A percentile compares a stretch with the other conserved stretches of the same genome.
phyloP scores from a whole-genome alignment of 2,888 invertebrate genomes.

The Chloroclysta siterata region DNA sequence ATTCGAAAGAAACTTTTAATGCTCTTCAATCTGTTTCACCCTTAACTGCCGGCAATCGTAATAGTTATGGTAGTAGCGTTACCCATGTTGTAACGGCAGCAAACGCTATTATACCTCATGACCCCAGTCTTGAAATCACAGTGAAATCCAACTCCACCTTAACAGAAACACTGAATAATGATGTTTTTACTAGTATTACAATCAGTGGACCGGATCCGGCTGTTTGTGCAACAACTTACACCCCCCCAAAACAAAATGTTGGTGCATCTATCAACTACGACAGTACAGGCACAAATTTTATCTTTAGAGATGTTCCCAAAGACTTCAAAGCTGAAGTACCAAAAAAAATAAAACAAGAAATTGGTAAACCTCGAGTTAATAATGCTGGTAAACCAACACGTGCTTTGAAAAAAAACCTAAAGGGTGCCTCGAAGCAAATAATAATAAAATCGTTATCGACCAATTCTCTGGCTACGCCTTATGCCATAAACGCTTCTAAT shows the following conservation, averaged over 20 bases:
- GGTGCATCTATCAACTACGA: neutral
- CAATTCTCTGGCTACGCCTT: neutral
- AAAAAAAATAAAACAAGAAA: neutral
- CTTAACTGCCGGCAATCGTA: neutral
- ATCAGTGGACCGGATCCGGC: conserved; percentile 8
- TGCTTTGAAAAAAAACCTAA: neutral
- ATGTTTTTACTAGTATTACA: neutral
- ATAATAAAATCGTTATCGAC: neutral
- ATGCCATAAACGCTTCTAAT: neutral
- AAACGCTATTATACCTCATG: conserved; percentile 18
- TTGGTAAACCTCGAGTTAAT: conserved; percentile 6
- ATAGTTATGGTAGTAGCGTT: neutral
- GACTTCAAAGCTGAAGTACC: conserved; percentile 13
- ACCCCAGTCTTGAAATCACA: conserved; percentile 21
- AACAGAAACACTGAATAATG: neutral
- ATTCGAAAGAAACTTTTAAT: neutral
- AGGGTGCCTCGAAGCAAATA: neutral
- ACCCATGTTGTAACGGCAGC: neutral
- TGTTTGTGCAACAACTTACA: conserved; percentile 19
- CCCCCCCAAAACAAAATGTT: neutral
- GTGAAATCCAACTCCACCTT: conserved; percentile 3
- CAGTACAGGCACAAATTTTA: neutral
- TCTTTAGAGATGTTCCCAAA: conserved; percentile 12
- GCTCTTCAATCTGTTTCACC: neutral
- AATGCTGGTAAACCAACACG: conserved; percentile 11